Conservation (phyloP, 2,888 invertebrate species). For the Tinea trinotella region DNA sequence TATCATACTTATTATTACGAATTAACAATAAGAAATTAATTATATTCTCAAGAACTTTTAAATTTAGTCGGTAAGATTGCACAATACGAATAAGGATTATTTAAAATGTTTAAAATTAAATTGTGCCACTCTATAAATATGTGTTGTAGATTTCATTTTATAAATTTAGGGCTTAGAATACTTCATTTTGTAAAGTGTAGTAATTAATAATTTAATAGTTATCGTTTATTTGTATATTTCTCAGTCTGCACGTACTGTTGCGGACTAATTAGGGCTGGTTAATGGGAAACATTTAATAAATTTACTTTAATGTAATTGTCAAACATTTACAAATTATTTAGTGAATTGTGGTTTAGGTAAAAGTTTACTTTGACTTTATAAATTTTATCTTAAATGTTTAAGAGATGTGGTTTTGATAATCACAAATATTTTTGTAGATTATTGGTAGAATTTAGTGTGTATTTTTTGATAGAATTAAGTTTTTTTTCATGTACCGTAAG, state of each 20-base stretch:
- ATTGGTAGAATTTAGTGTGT: background rate
- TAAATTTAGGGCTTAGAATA: background rate
- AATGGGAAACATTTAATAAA: background rate
- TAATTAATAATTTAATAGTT: background rate
- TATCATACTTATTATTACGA: background rate
- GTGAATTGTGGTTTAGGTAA: no score
- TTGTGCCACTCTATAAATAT: constrained; percentile 17
- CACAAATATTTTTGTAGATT: background rate
- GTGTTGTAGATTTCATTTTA: background rate
- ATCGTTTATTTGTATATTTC: background rate
- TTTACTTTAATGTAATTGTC: background rate
- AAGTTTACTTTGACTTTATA: no score
- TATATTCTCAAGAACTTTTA: background rate
- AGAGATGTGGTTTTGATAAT: background rate
- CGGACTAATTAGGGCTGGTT: background rate
- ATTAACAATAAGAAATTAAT: constrained; percentile 1
- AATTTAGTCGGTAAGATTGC: constrained; percentile 3
- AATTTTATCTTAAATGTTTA: background rate
- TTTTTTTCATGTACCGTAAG: background rate
- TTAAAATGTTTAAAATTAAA: constrained; percentile 1
- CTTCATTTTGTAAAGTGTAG: background rate
- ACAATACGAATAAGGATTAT: background rate
- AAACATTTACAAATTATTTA: no score
- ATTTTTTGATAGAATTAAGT: background rate
- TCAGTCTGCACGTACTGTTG: background rate